These are phyloP conservation scores for Rhopalosiphum nymphaeae DNA, from an alignment of 2,888 invertebrate species.

Conservation along the genomic window DNA sequence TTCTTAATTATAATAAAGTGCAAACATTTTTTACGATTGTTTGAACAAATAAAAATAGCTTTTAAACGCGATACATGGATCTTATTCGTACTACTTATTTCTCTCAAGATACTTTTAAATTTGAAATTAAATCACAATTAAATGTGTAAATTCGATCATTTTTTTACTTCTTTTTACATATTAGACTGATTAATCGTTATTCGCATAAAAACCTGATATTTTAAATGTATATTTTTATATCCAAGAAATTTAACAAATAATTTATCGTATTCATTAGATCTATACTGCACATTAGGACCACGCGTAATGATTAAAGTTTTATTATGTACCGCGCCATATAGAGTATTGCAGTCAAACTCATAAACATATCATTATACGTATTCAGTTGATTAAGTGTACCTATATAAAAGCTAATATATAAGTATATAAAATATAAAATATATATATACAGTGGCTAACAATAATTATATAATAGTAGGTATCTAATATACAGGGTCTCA, in stretches of 20 bases:
- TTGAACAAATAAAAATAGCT: background rate
- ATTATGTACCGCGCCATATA: conserved; percentile 48
- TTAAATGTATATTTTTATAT: background rate
- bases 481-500: conserved; percentile 36
- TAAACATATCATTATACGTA: background rate
- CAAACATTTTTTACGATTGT: background rate
- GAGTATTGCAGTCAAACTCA: conserved; percentile 31
- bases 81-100: background rate
- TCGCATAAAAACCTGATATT: background rate
- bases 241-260: background rate
- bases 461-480: conserved; percentile 31
- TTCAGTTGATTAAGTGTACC: conserved; percentile 31
- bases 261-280: conserved; percentile 35
- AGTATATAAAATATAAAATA: background rate
- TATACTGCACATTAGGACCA: background rate
- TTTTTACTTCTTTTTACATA: background rate
- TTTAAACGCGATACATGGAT: background rate
- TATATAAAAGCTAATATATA: background rate
- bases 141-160: background rate
- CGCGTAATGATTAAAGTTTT: conserved; percentile 27
- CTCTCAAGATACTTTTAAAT: background rate
- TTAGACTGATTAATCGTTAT: background rate
- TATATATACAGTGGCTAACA: background rate
- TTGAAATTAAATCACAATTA: conserved; percentile 1
- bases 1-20: background rate